Evolutionary conservation across 2,797 vertebrate genomes (phyloP), one percentile per base, ranked within the genome.

Genomic region (Acipenser oxyrinchus): DNA sequence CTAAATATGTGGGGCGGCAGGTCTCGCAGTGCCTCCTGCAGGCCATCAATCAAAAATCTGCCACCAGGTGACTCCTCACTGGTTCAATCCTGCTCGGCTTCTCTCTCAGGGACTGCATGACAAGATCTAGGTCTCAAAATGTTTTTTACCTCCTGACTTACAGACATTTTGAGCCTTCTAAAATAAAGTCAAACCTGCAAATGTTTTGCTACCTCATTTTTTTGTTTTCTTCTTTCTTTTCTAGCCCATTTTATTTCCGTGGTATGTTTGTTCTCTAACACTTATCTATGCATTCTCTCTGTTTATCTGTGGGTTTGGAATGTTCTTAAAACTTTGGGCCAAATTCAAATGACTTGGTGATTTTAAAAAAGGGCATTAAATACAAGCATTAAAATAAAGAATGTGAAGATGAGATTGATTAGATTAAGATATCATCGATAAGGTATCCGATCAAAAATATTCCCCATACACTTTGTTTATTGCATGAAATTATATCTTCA

Each of bases 11-110:
- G 75, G 79, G 83, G 52, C 75, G 79, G 62, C 79, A 82, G 72
- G 80, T 81, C 11, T 82, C 81, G 9, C 75, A 81, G 76, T 80
- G 66, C 69, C 74, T 86, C 76, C 77, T 86, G 49, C 81, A 80
- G 76, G 74, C 75, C 0, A 70, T 86, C 63, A 72, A 68, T 68
- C 72, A 78, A 62, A 87, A 82, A 71, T 85, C 79, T 78, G 77
- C 77, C 69, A 79, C 77, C 74, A 81, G 77, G 72, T 77, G 77
- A 81, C 67, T 18, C 48, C 48, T 2, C 18, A n/a, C 15, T 2
- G 55, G 37, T 52, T 37, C 6, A 10, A 8, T 11, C 15, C 37
- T 9, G 48, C 58, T 63, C 52, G 10, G 7, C 10, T 11, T 6
- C 48, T 50, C 4, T 6, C 6, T 15, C 48, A 49, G 15, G 5